Evolutionary conservation across 2,888 invertebrate species (phyloP).

Genomic region (Scaptomyza tumidula): DNA sequence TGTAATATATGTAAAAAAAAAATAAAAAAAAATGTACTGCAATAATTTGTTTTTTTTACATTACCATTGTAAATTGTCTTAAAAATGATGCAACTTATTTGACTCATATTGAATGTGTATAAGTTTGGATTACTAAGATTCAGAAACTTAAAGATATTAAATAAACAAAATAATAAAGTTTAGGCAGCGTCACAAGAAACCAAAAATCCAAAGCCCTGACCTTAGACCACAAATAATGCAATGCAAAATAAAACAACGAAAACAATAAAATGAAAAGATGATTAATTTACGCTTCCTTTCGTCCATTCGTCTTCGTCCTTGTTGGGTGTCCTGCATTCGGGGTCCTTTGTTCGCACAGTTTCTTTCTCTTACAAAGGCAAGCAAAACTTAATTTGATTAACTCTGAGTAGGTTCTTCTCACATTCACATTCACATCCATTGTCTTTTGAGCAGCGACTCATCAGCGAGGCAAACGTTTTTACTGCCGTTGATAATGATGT

Average conservation of each 20-base stretch:
- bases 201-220: conserved; percentile 19
- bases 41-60: too few species aligned
- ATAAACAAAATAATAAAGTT: too few species aligned
- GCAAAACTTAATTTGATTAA: conserved; percentile 76
- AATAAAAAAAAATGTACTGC: not conserved
- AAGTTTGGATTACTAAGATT: not conserved
- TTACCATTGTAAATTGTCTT: not conserved
- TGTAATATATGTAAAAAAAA: too few species aligned
- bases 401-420: conserved; percentile 47
- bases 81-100: not conserved
- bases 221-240: conserved; percentile 10
- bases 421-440: conserved; percentile 27
- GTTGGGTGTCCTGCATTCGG: conserved; percentile 11
- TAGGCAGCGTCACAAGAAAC: not conserved
- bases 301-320: conserved; percentile 40
- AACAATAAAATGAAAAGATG: conserved; percentile 59
- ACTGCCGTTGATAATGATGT: conserved; percentile 63
- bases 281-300: conserved; percentile 66
- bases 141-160: too few species aligned
- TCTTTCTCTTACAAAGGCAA: conserved; percentile 42
- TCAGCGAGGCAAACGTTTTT: conserved; percentile 34
- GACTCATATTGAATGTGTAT: not conserved
- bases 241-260: conserved; percentile 15
- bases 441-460: conserved; percentile 62
- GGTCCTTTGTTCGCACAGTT: conserved; percentile 54